phyloP scores from a whole-genome alignment of 1,140 invertebrate genomes.

The Brachionus manjavacas region DNA sequence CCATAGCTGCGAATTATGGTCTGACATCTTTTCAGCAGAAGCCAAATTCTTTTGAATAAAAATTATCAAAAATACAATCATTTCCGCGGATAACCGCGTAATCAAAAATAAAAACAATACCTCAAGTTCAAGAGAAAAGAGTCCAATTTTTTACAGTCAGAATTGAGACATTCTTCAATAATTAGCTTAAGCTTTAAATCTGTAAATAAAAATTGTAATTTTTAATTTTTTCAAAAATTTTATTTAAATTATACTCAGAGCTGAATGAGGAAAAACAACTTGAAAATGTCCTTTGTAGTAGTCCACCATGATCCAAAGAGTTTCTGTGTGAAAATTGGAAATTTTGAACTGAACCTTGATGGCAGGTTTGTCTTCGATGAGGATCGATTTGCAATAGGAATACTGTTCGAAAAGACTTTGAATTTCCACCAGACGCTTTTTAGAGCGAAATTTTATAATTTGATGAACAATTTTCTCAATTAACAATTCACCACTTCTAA shows the following conservation, averaged over 20 bases:
- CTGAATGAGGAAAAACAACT: neutral
- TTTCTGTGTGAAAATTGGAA: neutral
- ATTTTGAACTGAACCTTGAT: slow-evolving; percentile 10
- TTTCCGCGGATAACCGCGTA: neutral
- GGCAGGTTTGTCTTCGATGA: slow-evolving; percentile 18
- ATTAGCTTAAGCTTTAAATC: neutral
- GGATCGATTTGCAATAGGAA: neutral
- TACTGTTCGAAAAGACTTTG: neutral
- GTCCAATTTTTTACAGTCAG: slow-evolving; percentile 1
- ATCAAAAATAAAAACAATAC: neutral
- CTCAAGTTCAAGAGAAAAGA: slow-evolving; percentile 3
- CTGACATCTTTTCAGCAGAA: slow-evolving; percentile 22
- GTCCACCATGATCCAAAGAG: slow-evolving; percentile 16
- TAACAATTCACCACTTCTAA: slow-evolving; percentile 5
- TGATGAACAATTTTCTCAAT: slow-evolving; percentile 33
- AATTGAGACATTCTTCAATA: slow-evolving; percentile 16
- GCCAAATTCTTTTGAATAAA: neutral
- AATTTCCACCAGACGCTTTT: neutral
- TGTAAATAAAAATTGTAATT: neutral
- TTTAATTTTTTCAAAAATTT: neutral
- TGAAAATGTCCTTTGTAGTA: slow-evolving; percentile 28
- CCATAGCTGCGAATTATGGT: slow-evolving; percentile 5
- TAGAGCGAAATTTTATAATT: slow-evolving; percentile 35
- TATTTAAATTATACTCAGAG: neutral
- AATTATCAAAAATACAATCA: neutral